Base-by-base conservation (phyloP, 2,113 vertebrate species). In the Thinocorus orbignyianus region DNA sequence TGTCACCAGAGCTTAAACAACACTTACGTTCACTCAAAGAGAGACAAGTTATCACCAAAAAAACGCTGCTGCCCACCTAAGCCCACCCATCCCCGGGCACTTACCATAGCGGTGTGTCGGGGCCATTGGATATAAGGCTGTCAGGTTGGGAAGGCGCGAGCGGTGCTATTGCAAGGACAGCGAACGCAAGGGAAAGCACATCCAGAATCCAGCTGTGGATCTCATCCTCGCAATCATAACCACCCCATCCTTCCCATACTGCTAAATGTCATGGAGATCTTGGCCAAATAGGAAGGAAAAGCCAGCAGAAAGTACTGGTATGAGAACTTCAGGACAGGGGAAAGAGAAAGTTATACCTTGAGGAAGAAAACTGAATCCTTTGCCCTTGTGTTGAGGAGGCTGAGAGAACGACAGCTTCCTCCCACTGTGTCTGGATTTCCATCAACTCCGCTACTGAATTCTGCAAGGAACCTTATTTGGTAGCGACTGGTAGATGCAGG, bases 381-480 rank as follows among this genome's bases (percentile, higher is more conserved):
- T 90, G 65, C 73, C 70, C 78, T 89, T 78, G 33, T 48, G 61
- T 41, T 2, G 18, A 81, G 73, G 22, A 84, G 70, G 48, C 65
- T 86, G 51, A 57, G 62, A 70, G 48, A 83, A 88, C 4, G n/a
- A 90, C 52, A 85, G 81, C 65, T 84, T 91, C 94, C 69, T 93
- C 72, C 89, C 69, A 78, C 88, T 68, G 83, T 73, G 82, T 26
- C 76, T 92, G 86, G 44, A 92, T 79, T 95, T 26, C 77, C 81
- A 92, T 76, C 84, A 89, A 41, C 69, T 71, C 70, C 39, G 80
- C 83, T 57, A 92, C 70, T 20, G 90, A 94, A 88, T 86, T 86
- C 90, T 93, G 85, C 79, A 57, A 88, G 82, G 8, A 87, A 49
- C 61, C 81, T 95, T 87, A 80, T 90, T 85, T 88, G 82, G 82